Percentiles rank a stretch among this genome's conserved stretches.
Conservation (phyloP, 2,113 vertebrate genomes). For the Perognathus longimembris region DNA sequence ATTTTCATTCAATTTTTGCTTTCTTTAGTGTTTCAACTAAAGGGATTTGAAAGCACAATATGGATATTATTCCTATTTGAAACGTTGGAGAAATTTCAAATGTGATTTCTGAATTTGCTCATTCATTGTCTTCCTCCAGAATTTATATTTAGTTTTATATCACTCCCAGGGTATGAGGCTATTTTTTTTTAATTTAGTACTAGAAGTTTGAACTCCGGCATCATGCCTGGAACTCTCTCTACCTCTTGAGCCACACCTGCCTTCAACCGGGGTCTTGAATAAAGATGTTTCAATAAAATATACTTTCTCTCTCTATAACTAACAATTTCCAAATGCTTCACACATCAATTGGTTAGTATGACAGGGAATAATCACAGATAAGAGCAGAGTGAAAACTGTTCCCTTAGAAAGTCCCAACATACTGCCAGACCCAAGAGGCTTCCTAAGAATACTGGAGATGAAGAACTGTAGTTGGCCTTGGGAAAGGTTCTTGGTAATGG, state of each 20-base stretch:
- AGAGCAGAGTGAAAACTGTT: slow-evolving; percentile 4
- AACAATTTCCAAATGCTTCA: background rate
- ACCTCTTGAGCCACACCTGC: no score
- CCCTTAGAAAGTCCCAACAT: background rate
- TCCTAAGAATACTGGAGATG: background rate
- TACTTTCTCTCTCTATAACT: background rate
- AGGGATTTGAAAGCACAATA: background rate
- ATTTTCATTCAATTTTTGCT: background rate
- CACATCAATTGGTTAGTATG: background rate
- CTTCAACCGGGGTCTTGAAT: background rate
- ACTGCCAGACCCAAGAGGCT: background rate
- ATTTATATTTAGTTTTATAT: slow-evolving; percentile 37
- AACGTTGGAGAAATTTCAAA: slow-evolving; percentile 35
- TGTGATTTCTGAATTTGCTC: background rate
- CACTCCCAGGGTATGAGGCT: background rate
- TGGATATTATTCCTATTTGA: slow-evolving; percentile 62
- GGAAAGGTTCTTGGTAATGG: background rate
- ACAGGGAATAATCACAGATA: background rate
- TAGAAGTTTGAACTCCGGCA: no score
- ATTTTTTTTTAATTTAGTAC: no score
- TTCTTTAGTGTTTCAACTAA: slow-evolving; percentile 22
- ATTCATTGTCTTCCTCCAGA: background rate
- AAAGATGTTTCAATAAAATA: slow-evolving; percentile 31
- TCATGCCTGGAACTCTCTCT: no score
- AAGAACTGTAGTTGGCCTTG: background rate